phyloP scores from a whole-genome alignment of 2,113 vertebrate genomes.

The Zosterops japonicus region DNA sequence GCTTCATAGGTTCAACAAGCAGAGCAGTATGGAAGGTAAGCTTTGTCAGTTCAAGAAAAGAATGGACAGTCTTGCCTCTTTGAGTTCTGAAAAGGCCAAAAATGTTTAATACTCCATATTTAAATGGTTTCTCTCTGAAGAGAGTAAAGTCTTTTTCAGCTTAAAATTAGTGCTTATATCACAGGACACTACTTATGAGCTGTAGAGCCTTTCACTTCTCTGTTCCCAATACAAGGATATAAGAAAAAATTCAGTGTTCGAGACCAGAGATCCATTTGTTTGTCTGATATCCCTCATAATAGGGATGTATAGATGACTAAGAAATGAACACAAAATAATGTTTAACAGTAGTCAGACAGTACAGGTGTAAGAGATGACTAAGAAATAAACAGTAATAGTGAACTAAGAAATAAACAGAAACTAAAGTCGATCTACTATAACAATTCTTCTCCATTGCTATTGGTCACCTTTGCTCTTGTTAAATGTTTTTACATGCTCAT shows the following conservation, averaged over 20 bases:
- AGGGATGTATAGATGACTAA: background rate
- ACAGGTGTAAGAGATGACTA: background rate
- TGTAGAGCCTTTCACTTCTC: background rate
- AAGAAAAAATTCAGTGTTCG: background rate
- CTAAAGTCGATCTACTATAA: rapidly evolving
- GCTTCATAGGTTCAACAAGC: background rate
- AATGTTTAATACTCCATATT: background rate
- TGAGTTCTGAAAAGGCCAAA: background rate
- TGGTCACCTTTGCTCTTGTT: background rate
- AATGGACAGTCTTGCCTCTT: background rate
- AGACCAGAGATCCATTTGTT: background rate
- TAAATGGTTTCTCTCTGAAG: background rate
- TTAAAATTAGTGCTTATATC: background rate
- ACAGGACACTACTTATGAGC: background rate
- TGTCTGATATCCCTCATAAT: background rate
- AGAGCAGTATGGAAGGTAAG: background rate
- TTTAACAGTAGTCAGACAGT: background rate
- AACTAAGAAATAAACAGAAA: background rate
- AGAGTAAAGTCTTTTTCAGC: background rate
- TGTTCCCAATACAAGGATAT: background rate
- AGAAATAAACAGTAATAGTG: background rate
- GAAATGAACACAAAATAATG: background rate
- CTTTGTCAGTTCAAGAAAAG: background rate
- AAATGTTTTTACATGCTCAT: background rate
- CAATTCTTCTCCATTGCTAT: background rate